Conservation (phyloP, 1,140 invertebrate species). For the Bombus balteatus region DNA sequence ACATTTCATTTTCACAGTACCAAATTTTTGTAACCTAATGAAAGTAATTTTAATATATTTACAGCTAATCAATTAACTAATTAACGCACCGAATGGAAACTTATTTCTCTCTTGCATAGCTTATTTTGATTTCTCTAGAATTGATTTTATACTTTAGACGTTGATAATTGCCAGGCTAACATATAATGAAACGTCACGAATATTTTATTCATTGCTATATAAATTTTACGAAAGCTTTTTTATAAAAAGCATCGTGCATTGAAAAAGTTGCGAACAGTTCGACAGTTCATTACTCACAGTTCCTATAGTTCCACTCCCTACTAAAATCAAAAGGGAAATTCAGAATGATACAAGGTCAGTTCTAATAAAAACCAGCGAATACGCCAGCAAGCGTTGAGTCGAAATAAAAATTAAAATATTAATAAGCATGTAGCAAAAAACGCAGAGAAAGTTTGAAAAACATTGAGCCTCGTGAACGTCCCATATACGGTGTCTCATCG, state of each 20-base stretch:
- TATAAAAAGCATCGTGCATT: no score
- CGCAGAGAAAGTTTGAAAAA: no score
- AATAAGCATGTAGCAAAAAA: not conserved
- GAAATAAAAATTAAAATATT: not conserved
- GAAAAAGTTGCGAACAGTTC: no score
- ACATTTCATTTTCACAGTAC: no score
- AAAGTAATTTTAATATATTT: no score
- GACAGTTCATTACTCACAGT: not conserved
- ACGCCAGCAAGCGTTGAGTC: not conserved
- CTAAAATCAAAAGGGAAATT: not conserved
- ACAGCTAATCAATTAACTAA: accelerated
- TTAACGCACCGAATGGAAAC: no score
- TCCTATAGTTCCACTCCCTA: not conserved
- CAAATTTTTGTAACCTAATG: no score
- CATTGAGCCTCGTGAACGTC: not conserved
- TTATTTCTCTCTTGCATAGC: no score
- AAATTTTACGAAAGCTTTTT: not conserved
- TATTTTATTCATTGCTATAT: not conserved
- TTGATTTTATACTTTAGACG: not conserved
- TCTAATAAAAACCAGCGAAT: not conserved
- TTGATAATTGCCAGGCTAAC: not conserved
- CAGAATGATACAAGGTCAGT: not conserved
- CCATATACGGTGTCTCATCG: not conserved
- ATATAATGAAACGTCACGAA: not conserved
- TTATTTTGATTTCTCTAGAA: not conserved